Base-by-base conservation (phyloP, 2,797 vertebrate species). In the Micropoecilia bifurca region DNA sequence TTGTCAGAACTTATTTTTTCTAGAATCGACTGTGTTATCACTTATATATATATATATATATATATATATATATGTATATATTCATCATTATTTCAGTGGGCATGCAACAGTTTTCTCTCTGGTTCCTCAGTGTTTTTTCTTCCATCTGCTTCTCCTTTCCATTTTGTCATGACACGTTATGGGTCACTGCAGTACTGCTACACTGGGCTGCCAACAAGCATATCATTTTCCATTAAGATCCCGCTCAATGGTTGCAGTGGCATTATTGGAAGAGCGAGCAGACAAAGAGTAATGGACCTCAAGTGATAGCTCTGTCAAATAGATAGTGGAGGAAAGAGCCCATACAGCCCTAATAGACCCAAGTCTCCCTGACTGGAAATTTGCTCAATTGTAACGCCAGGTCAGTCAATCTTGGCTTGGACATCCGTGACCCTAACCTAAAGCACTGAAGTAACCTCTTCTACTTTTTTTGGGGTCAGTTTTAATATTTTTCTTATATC, bases 201-300 rank as follows among this genome's bases (percentile, higher is more conserved):
- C 90, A 82, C 82, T 75, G 85, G 87, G 90, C 90, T 93, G 90
- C 91, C 92, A 94, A 94, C 90, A 93, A 93, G 91, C 89, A 92
- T 90, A 93, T 94, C 83, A 92, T 92, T 95, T 94, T 90, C 92
- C 92, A 95, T 94, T 91, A 94, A 90, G 89, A 91, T 85, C 80
- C 77, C 18, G 33, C 83, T 92, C 88, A 81, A 73, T 90, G 91
- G 89, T 77, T 85, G 83, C 90, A 81, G 86, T 82, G 84, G 90
- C 88, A 85, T 92, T 89, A 93, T 89, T 90, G 91, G 84, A 88
- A 59, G 87, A 84, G 80, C 86, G 85, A 91, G 88, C 86, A 87
- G 86, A 92, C 78, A 74, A 78, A 88, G 88, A 91, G 88, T 93
- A 94, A 94, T 92, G 88, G 91, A 90, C 81, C 88, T 78, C 85